Evolutionary conservation across 2,113 vertebrate species (phyloP), one percentile per base, ranked within the genome.

Genomic region (Thamnaconus septentrionalis): DNA sequence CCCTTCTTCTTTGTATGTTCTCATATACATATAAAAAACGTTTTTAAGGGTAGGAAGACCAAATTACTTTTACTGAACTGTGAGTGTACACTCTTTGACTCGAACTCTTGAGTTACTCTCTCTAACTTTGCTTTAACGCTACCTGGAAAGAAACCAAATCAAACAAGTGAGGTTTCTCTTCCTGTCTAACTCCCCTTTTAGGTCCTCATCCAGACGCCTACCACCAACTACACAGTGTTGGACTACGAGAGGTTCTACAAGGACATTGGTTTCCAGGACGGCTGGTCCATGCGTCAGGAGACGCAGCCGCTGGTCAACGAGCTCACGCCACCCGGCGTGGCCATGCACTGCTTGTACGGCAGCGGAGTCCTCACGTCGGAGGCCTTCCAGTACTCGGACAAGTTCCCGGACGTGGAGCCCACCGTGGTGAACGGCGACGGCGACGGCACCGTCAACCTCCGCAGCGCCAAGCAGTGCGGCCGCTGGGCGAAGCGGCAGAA

Each of bases 371-470:
- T 86, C 8, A 99, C 97, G 0, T 82, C 94, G 0, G 92, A 95
- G 3, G 88, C 89, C 0, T 99, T 95, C 87, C 76, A 81, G 4
- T 99, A 99, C 0, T 91, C 93, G 0, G 87, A 71, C 1, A 91
- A 69, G 58, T 98, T 99, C 66, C 96, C 97, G 0, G 94, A 99
- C 54, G 90, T 68, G 0, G 97, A 99, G 5, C 97, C 97, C n/a
- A 90, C 79, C 10, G 92, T 95, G 55, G 41, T 76, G 56, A 82
- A 82, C 40, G 94, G 96, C 0, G 88, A 95, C 0, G 97, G 97
- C 0, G 97, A 99, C 0, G 97, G 97, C 0, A 99, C 97, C 0
- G 97, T 99, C n/a, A 98, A 98, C 88, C 67, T 98, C 55, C 69
- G 79, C 64, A 99, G 96, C 66, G 92, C 93, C 69, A 69, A 92